Base-by-base conservation (phyloP, 1,140 invertebrate genomes). In the Dinoponera quadriceps region DNA sequence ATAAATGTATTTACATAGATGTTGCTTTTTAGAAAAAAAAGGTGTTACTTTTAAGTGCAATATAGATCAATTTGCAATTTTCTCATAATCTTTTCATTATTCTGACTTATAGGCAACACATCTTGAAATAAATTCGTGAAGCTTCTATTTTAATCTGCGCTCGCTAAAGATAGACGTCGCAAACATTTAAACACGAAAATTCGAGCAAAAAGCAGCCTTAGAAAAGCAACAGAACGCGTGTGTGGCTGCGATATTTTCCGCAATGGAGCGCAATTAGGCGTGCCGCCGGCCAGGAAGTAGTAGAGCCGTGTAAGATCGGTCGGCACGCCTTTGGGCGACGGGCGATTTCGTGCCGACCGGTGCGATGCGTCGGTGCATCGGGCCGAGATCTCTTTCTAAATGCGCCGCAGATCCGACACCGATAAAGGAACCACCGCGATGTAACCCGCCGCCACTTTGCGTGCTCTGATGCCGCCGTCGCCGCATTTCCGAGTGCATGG, bases 241-340 rank as follows among this genome's bases (percentile, higher is more conserved):
- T 69, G 75, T 71, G 75, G 33, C 29, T 54, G 1, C 22, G 22
- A 33, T n/a, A 59, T 72, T 86, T 74, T 49, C 69, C 55, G 62
- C 51, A 51, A 29, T 51, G 22, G 49, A 59, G 38, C 51, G 86
- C 86, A 87, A 87, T 87, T 87, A 87, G 85, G 71, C 51, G 82
- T 68, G 86, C 62, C 68, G 85, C 49, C 86, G 63, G 85, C 72
- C 69, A 87, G 90, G 90, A 92, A 91, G 82, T 85, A 81, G 89
- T 81, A 82, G 83, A 86, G 69, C 57, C 27, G 18, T 51, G 86
- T 66, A 63, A 85, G 71, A 75, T 68, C 55, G 83, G 59, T 72
- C 77, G 69, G 80, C 49, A 85, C 75, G 84, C 78, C 87, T 84
- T 49, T 54, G 72, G 82, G 86, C 85, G 83, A 74, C 55, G 75